Base-by-base conservation (phyloP, 1,140 invertebrate species). In the Pararge aegeria region DNA sequence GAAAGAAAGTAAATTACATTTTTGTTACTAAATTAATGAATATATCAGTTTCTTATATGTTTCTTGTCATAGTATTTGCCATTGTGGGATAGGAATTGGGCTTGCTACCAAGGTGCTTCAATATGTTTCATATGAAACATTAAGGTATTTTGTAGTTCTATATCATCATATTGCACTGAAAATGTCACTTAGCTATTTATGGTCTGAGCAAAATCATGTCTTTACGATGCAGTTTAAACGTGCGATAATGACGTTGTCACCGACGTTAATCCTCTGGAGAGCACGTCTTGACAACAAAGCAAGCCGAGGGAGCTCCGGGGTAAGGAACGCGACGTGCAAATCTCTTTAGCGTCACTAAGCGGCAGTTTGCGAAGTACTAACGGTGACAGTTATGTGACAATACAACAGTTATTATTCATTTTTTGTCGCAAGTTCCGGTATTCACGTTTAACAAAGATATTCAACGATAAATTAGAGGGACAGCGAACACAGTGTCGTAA, bases 201-300 rank as follows among this genome's bases (percentile, higher is more conserved):
- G n/a, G n/a, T n/a, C n/a, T n/a, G n/a, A n/a, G n/a, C n/a, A 40
- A 16, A 18, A 18, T 16, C 5, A 18, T 3, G 15, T 12, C 20
- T 18, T 50, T 5, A 38, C 6, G 51, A 46, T 34, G 48, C 5
- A 19, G 18, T 53, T 29, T 38, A 61, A 67, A 63, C 53, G 20
- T 51, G 55, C 27, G 0, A 3, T 30, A 34, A 16, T 74, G 64
- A 71, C 68, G 64, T 29, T 13, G 27, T 72, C 62, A 68, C 37
- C 66, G 58, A 69, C 63, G 50, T 52, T 77, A 77, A 74, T 72
- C 71, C 70, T 42, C 49, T 34, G 58, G 37, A 73, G 64, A 64
- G 64, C 58, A 62, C 49, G 53, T 19, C n/a, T 50, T 58, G 21
- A 61, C 63, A 38, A 61, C 61, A 73, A 68, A 70, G 69, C 54